These are phyloP conservation scores for Grus americana DNA, from an alignment of 2,113 vertebrate genomes.

Conservation along the genomic window DNA sequence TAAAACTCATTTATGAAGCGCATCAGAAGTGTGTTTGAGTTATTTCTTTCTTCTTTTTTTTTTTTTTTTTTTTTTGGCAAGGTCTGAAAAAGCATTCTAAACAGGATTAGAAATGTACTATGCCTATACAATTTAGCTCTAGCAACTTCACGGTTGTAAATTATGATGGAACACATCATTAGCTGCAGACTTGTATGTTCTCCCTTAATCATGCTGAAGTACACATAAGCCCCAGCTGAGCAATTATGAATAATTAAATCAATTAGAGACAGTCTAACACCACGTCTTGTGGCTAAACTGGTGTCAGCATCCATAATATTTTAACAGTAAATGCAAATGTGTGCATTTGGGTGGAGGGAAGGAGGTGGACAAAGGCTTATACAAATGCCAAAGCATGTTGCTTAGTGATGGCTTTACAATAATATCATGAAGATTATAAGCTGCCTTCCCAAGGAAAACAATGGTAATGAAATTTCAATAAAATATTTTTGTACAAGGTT, in stretches of 20 bases:
- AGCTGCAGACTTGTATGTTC: slow-evolving; percentile 68
- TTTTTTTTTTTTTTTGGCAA: background rate
- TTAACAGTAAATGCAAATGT: slow-evolving; percentile 87
- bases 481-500: slow-evolving; percentile 79
- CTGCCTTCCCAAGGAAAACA: slow-evolving; percentile 83
- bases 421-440: slow-evolving; percentile 74
- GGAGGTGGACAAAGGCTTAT: slow-evolving; percentile 71
- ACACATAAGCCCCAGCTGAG: slow-evolving; percentile 83
- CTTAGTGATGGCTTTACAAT: slow-evolving; percentile 78
- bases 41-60: background rate
- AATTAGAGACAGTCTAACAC: slow-evolving; percentile 88
- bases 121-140: slow-evolving; percentile 67
- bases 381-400: slow-evolving; percentile 80
- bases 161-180: slow-evolving; percentile 83
- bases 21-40: background rate
- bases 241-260: slow-evolving; percentile 97
- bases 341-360: slow-evolving; percentile 45
- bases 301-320: slow-evolving; percentile 85
- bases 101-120: slow-evolving; percentile 73
- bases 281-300: slow-evolving; percentile 76
- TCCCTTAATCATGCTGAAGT: slow-evolving; percentile 76
- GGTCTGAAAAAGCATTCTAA: background rate
- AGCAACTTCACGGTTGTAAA: slow-evolving; percentile 75
- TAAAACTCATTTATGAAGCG: background rate
- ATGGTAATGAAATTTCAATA: slow-evolving; percentile 84